These are phyloP conservation scores for Heliconius erato DNA, from an alignment of 2,888 invertebrate species.

Conservation along the genomic window DNA sequence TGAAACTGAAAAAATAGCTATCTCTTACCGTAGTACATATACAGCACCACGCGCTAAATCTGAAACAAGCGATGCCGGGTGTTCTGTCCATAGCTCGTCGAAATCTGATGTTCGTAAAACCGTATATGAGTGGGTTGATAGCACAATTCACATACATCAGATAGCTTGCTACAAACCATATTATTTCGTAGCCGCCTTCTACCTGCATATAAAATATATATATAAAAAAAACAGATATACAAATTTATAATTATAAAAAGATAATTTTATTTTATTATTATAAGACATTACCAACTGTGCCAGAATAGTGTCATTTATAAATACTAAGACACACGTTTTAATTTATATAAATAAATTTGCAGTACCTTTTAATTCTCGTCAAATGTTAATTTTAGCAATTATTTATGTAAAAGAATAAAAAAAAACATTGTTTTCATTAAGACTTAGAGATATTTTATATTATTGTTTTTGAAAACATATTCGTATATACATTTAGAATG, in stretches of 20 bases:
- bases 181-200: conserved; percentile 82
- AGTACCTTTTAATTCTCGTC: too few species aligned
- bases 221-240: background rate
- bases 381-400: too few species aligned
- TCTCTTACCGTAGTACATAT: conserved; percentile 65
- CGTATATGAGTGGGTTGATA: conserved; percentile 92
- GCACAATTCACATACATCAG: conserved; percentile 90
- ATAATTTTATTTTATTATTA: background rate
- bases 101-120: conserved; percentile 90
- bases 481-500: too few species aligned
- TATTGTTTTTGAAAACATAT: too few species aligned
- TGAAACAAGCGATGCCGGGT: conserved; percentile 78
- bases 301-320: background rate
- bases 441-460: too few species aligned
- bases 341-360: too few species aligned
- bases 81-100: conserved; percentile 88
- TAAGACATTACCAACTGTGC: background rate
- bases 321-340: too few species aligned
- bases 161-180: conserved; percentile 90
- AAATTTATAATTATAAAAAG: too few species aligned
- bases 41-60: conserved; percentile 79
- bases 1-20: too few species aligned
- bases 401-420: too few species aligned
- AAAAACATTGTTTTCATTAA: too few species aligned
- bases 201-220: conserved; percentile 68